Evolutionary conservation across 2,113 vertebrate species (phyloP).

Genomic region (Ivindomyrus marchei): DNA sequence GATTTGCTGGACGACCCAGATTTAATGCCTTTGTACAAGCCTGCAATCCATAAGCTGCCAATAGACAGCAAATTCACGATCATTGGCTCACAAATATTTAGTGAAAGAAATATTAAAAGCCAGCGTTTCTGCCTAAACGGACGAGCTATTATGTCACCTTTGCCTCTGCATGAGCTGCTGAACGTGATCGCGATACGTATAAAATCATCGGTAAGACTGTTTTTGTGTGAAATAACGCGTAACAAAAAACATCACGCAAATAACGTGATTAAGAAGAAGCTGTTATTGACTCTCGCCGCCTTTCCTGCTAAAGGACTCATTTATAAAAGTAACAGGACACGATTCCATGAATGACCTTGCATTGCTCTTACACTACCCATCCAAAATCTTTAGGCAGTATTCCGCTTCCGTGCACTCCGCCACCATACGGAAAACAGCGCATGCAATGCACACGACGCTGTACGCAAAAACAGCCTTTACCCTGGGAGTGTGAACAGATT

Average conservation of each 20-base stretch:
- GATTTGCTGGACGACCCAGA: not conserved
- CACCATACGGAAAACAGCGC: not conserved
- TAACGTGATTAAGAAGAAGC: not conserved
- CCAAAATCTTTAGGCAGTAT: not conserved
- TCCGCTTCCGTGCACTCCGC: not conserved
- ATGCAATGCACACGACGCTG: not conserved
- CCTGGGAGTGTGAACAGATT: slow-evolving; percentile 41
- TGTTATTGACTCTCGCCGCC: not conserved
- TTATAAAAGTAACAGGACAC: not conserved
- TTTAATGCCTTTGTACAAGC: not conserved
- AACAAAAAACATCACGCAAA: not conserved
- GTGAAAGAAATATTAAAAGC: not conserved
- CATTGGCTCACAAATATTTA: not conserved
- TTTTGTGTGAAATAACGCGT: not conserved
- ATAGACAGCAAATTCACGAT: not conserved
- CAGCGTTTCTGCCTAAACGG: not conserved
- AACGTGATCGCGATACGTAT: not conserved
- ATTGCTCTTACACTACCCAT: not conserved
- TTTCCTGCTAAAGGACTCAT: not conserved
- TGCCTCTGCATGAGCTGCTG: not conserved
- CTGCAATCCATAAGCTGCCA: not conserved
- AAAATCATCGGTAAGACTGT: not conserved
- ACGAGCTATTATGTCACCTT: not conserved
- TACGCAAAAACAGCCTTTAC: slow-evolving; percentile 38
- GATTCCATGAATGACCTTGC: slow-evolving; percentile 17